Percentiles rank a stretch among this genome's conserved stretches.
Conservation (phyloP, 2,113 vertebrate genomes). For the Lasiurus cinereus region DNA sequence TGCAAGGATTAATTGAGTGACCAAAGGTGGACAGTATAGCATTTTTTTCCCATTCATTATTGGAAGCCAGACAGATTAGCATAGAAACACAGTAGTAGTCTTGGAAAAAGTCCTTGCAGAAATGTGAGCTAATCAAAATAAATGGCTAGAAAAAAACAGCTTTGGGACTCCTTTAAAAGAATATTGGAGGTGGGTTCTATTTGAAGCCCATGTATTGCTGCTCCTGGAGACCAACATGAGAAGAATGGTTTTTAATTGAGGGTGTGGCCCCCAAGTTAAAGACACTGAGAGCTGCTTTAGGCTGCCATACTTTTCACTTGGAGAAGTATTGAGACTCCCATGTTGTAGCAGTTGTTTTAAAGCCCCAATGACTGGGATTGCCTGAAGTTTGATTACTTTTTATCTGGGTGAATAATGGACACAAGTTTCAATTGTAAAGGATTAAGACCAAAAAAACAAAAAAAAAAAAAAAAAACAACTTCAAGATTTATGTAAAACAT, state of each 20-base stretch:
- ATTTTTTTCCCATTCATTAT: conserved; percentile 92
- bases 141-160: conserved; percentile 93
- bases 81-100: conserved; percentile 94
- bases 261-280: conserved; percentile 94
- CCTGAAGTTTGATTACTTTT: conserved; percentile 95
- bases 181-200: conserved; percentile 91
- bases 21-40: conserved; percentile 93
- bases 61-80: conserved; percentile 96
- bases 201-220: conserved; percentile 94
- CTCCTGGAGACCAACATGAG: conserved; percentile 94
- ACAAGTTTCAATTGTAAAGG: conserved; percentile 94
- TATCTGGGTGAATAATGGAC: conserved; percentile 96
- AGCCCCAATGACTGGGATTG: conserved; percentile 94
- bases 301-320: conserved; percentile 93
- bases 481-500: conserved; percentile 95
- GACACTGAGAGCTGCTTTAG: conserved; percentile 94
- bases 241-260: conserved; percentile 93
- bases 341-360: conserved; percentile 93
- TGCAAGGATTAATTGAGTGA: conserved; percentile 95
- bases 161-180: conserved; percentile 92
- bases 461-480: conserved; percentile 87
- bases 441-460: conserved; percentile 87
- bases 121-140: conserved; percentile 95
- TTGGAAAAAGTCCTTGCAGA: conserved; percentile 93
- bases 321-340: conserved; percentile 94